A percentile compares a stretch with the other conserved stretches of the same genome.
Conservation (phyloP, 2,113 vertebrate species). For the Etia nguti region DNA sequence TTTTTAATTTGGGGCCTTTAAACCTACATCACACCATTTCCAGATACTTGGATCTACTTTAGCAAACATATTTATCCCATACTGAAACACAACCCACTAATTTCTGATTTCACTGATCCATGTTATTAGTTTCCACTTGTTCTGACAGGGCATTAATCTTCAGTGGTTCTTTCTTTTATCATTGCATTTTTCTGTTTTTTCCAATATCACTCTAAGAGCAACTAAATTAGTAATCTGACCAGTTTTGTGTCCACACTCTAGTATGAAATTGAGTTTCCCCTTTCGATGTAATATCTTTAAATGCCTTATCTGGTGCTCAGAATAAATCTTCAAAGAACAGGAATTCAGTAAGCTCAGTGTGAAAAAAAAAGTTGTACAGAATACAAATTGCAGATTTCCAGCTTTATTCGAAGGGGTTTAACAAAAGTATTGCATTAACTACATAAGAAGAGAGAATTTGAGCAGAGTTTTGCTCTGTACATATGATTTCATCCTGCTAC, state of each 20-base stretch:
- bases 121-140: neutral
- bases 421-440: neutral
- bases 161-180: neutral
- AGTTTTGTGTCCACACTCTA: neutral
- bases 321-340: neutral
- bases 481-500: neutral
- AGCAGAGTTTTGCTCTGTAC: neutral
- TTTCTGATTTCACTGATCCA: neutral
- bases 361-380: neutral
- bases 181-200: neutral
- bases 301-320: neutral
- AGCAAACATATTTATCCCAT: neutral
- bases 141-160: neutral
- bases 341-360: neutral
- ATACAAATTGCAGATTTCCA: neutral
- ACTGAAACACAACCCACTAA: neutral
- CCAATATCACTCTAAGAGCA: neutral
- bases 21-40: neutral
- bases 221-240: neutral
- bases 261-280: neutral
- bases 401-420: neutral
- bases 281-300: neutral
- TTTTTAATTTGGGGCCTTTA: neutral
- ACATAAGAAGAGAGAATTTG: neutral
- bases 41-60: neutral